Evolutionary conservation across 2,113 vertebrate species (phyloP), one percentile per base, ranked within the genome.

Genomic region (Sander vitreus): DNA sequence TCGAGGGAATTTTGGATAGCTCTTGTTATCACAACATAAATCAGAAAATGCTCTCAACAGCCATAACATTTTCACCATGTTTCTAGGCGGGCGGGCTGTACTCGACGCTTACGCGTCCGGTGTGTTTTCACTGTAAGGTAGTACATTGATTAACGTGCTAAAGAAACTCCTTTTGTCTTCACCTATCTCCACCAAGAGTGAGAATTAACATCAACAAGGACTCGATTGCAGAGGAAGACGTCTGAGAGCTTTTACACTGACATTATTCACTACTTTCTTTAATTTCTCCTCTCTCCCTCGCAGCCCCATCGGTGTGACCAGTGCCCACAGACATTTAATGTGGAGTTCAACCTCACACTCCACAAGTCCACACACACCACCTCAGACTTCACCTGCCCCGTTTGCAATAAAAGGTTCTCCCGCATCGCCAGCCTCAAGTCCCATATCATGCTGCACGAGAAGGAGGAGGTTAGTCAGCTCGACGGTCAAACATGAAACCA

Each of bases 351-450:
- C 94, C 95, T 99, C 95, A 97, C 93, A 0, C 96, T 99, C 62
- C 98, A 99, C 92, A 99, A 96, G 85, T 97, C 98, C 50, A 99
- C 97, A 30, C 98, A 99, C 90, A 96, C 95, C 88, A 96, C 95
- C 39, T 95, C 95, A 7, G 96, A 99, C 86, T 97, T 97, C 68
- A 96, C 96, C 0, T 99, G 98, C 83, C 97, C 98, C 0, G 97
- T 97, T 51, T 99, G 98, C 94, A 93, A 97, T 83, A 99, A 99
- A 92, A 97, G 93, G 81, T 99, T 99, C 93, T 98, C 98, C 79
- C 95, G 98, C 69, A 97, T 97, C 73, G 98, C 98, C 89, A 99
- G 98, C 91, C 97, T 99, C 93, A 99, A 99, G 91, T 97, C 98
- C 67, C 98, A 99, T 75, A 92, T 99, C 88, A 99, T 98, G 98